Percentiles rank a stretch among this genome's conserved stretches.
phyloP scores from a whole-genome alignment of 2,797 vertebrate species.

The Bradypodion ventrale region DNA sequence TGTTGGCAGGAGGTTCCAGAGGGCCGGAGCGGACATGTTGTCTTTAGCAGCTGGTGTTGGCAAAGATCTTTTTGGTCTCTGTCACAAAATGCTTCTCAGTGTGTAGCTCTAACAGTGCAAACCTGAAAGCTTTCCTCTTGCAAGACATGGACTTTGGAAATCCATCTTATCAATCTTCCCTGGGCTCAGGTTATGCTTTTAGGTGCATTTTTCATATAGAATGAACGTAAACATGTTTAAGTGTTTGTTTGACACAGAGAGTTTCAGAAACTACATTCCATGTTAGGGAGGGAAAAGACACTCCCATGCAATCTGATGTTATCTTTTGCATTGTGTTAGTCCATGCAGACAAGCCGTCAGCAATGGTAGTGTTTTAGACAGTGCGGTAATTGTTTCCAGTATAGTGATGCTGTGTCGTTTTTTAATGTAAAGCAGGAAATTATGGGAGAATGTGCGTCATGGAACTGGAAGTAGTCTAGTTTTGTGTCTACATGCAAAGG shows the following conservation, averaged over 20 bases:
- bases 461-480: constrained; percentile 19
- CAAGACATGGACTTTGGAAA: too few species aligned
- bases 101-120: background rate
- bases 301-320: background rate
- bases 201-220: background rate
- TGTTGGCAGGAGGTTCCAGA: too few species aligned
- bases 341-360: background rate
- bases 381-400: background rate
- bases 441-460: background rate
- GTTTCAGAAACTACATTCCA: background rate
- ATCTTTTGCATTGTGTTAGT: background rate
- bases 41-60: too few species aligned
- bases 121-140: background rate
- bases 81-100: too few species aligned
- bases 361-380: background rate
- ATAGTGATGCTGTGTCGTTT: too few species aligned
- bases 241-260: background rate
- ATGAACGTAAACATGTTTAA: background rate
- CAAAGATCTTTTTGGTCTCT: background rate
- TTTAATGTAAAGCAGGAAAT: too few species aligned
- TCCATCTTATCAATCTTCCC: background rate
- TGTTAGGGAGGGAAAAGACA: background rate
- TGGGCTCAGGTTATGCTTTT: background rate
- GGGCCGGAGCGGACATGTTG: too few species aligned
- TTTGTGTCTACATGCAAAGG: background rate